A percentile compares a stretch with the other conserved stretches of the same genome.
phyloP scores from a whole-genome alignment of 53 echinoderm and acorn worm genomes.

The Holothuria scabra region DNA sequence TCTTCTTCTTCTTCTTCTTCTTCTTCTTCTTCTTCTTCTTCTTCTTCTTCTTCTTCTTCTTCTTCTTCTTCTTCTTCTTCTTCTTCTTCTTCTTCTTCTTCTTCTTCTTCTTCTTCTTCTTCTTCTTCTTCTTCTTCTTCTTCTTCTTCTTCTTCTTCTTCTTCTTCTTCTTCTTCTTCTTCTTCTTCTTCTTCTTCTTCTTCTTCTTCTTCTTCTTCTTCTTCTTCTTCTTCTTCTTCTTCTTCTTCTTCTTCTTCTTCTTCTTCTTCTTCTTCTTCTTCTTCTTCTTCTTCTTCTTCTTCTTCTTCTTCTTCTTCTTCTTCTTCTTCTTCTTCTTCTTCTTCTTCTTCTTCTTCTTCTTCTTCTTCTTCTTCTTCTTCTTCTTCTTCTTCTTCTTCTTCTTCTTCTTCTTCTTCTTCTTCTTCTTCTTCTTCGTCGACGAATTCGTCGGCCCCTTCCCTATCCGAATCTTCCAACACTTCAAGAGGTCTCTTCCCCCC shows the following conservation, averaged over 20 bases:
- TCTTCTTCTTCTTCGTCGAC: no score
- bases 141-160: constrained; percentile 8
- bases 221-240: background rate
- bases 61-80: constrained; percentile 11
- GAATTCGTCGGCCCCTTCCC: no score
- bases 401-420: background rate
- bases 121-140: constrained; percentile 11
- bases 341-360: background rate
- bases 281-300: background rate
- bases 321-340: background rate
- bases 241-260: background rate
- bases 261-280: background rate
- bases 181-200: background rate
- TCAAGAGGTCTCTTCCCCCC: no score
- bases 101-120: constrained; percentile 12
- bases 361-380: background rate
- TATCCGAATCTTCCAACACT: no score
- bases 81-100: constrained; percentile 15
- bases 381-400: background rate
- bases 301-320: background rate
- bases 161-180: constrained; percentile 11
- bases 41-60: constrained; percentile 12
- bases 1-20: constrained; percentile 5
- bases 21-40: constrained; percentile 12
- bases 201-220: background rate